phyloP scores from a whole-genome alignment of 1,140 invertebrate genomes.

The Alviniconcha marisindica region DNA sequence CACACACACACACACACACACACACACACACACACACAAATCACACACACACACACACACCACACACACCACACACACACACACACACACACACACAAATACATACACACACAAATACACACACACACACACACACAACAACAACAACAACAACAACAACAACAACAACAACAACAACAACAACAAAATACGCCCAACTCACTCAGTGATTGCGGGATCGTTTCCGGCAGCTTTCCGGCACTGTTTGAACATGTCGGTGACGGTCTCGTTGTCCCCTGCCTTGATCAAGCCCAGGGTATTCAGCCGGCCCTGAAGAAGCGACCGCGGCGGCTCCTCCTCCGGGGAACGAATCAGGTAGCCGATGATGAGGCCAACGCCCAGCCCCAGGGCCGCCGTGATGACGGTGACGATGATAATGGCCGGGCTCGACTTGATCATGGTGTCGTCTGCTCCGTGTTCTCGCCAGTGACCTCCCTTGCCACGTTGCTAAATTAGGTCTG shows the following conservation, averaged over 20 bases:
- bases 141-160: too few relatives aligned
- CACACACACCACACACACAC: too few relatives aligned
- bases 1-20: too few relatives aligned
- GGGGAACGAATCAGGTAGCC: conserved; percentile 45
- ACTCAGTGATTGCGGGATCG: conserved; percentile 39
- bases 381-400: conserved; percentile 39
- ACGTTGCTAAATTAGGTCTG: too few relatives aligned
- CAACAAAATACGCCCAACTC: conserved; percentile 8
- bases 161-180: too few relatives aligned
- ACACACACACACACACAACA: too few relatives aligned
- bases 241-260: neutral
- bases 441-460: neutral
- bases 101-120: too few relatives aligned
- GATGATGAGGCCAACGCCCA: conserved; percentile 51
- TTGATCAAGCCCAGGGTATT: conserved; percentile 30
- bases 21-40: too few relatives aligned
- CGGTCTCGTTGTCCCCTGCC: neutral
- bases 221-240: conserved; percentile 37
- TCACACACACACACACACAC: too few relatives aligned
- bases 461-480: too few relatives aligned
- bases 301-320: neutral
- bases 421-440: conserved; percentile 34
- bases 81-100: too few relatives aligned
- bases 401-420: conserved; percentile 45
- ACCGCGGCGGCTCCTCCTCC: neutral